Conservation (phyloP, 2,113 vertebrate genomes). For the Tragelaphus buxtoni region DNA sequence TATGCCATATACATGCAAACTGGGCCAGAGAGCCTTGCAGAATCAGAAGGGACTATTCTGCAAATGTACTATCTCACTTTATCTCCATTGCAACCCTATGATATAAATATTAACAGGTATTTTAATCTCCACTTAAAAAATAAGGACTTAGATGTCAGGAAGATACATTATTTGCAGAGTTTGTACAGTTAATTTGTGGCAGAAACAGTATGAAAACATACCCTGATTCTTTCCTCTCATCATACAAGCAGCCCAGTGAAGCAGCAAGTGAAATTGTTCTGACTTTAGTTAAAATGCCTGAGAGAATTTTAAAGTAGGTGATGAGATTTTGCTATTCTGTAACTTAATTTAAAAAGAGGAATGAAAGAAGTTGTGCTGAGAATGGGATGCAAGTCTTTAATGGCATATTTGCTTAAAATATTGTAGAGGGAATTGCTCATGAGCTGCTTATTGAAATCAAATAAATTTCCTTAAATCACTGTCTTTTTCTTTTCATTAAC, state of each 20-base stretch:
- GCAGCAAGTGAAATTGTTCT: neutral
- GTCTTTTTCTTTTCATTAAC: conserved; percentile 61
- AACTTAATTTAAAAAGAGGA: conserved; percentile 44
- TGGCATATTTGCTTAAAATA: conserved; percentile 80
- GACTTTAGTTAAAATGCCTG: conserved; percentile 37
- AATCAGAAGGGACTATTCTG: neutral
- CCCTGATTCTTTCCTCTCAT: neutral
- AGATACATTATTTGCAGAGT: neutral
- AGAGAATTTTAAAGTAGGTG: conserved; percentile 31
- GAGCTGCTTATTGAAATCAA: conserved; percentile 76
- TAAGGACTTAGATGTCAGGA: neutral
- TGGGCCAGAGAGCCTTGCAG: neutral
- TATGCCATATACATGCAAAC: neutral
- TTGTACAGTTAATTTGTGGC: neutral
- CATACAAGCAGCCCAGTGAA: neutral
- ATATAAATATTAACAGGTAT: neutral
- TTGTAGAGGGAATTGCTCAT: conserved; percentile 67
- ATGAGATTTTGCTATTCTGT: conserved; percentile 21
- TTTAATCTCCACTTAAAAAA: neutral
- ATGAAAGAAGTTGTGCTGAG: conserved; percentile 58
- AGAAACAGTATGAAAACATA: neutral
- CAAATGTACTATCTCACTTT: neutral
- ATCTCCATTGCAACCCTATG: neutral
- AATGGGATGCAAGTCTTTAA: conserved; percentile 75
- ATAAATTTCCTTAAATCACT: conserved; percentile 69